Evolutionary conservation across 2,797 vertebrate genomes (phyloP).

Genomic region (Parauchenoglanis punctatus): DNA sequence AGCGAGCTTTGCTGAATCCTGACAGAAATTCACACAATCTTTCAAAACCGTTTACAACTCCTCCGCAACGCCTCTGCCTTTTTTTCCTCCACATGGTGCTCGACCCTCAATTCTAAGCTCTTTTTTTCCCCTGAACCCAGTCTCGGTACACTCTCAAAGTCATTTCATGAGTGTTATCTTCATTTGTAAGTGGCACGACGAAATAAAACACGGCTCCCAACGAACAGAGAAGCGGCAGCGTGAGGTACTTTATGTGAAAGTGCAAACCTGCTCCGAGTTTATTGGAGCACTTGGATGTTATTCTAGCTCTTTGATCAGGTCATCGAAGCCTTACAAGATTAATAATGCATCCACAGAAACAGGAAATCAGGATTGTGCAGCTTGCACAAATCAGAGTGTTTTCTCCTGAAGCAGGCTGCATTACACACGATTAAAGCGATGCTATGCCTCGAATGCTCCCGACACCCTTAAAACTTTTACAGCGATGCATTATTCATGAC

Average conservation of each 20-base stretch:
- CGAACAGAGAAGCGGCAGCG: background rate
- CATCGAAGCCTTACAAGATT: constrained; percentile 42
- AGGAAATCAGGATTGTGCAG: constrained; percentile 38
- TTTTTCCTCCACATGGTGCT: background rate
- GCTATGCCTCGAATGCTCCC: constrained; percentile 57
- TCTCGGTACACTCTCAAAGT: background rate
- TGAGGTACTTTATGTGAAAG: background rate
- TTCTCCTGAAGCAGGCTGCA: constrained; percentile 50
- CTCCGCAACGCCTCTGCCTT: background rate
- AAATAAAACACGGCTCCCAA: background rate
- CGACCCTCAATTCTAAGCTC: background rate
- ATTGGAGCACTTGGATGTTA: constrained; percentile 9
- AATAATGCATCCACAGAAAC: constrained; percentile 46
- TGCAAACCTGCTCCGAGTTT: background rate
- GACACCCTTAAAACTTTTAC: constrained; percentile 54
- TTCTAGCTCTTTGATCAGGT: constrained; percentile 41
- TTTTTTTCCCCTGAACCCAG: too few relatives aligned
- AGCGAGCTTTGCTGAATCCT: background rate
- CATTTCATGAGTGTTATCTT: background rate
- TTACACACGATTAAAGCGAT: constrained; percentile 54
- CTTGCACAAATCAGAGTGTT: constrained; percentile 43
- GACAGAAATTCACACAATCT: background rate
- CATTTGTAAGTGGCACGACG: background rate
- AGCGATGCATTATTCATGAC: constrained; percentile 70
- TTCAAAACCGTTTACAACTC: background rate